Percentiles rank a stretch among this genome's conserved stretches.
Evolutionary conservation across 2,113 vertebrate species (phyloP).

Genomic region (Mustela nigripes): DNA sequence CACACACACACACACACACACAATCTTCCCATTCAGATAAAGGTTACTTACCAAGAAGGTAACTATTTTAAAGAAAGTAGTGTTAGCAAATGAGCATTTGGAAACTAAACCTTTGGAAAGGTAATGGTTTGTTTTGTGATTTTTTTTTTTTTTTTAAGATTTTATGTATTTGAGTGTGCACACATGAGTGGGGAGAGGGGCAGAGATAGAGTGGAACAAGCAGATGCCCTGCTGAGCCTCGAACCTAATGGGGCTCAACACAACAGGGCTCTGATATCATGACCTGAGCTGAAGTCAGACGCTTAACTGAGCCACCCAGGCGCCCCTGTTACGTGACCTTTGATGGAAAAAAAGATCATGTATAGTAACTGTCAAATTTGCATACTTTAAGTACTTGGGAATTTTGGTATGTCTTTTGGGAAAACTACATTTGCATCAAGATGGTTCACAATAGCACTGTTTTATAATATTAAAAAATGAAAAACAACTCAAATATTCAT

Average conservation of each 20-base stretch:
- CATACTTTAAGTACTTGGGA: neutral
- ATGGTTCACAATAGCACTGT: neutral
- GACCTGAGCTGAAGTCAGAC: neutral
- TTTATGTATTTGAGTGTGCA: neutral
- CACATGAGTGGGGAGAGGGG: neutral
- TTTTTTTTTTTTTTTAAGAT: neutral
- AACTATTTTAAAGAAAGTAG: neutral
- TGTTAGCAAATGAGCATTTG: neutral
- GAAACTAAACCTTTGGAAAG: neutral
- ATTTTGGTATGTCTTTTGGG: neutral
- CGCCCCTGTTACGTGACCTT: neutral
- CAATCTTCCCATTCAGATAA: neutral
- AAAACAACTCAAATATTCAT: neutral
- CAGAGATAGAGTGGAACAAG: neutral
- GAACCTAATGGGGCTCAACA: neutral
- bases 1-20: neutral
- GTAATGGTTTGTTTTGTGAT: neutral
- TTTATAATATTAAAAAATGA: neutral
- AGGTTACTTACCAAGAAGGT: neutral
- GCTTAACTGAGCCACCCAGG: neutral
- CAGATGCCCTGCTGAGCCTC: neutral
- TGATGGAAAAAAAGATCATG: neutral
- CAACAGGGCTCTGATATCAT: neutral
- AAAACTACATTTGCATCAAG: neutral
- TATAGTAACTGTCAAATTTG: neutral